phyloP scores from a whole-genome alignment of 2,888 invertebrate genomes.

The Isotomurus palustris region DNA sequence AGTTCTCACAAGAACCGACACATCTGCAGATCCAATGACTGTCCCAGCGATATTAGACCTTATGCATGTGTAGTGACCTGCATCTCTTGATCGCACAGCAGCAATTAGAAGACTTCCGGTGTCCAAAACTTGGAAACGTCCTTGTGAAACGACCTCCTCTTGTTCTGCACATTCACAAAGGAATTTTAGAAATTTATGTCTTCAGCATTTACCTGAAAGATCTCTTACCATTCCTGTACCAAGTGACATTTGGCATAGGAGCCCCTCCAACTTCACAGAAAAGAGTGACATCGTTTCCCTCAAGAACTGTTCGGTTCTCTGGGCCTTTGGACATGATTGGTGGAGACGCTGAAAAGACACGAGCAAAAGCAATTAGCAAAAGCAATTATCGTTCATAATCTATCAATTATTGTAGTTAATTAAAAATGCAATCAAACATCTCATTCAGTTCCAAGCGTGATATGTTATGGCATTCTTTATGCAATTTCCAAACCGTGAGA shows the following conservation, averaged over 20 bases:
- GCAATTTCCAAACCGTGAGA: no score
- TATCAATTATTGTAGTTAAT: neutral
- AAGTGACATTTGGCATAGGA: slow-evolving; percentile 82
- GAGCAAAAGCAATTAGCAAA: neutral
- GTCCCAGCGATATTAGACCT: slow-evolving; percentile 88
- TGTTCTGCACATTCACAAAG: slow-evolving; percentile 37
- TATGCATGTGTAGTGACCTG: slow-evolving; percentile 87
- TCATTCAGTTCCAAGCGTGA: slow-evolving; percentile 8
- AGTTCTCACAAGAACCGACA: slow-evolving; percentile 67
- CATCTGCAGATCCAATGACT: slow-evolving; percentile 36
- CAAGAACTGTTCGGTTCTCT: slow-evolving; percentile 80
- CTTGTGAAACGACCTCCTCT: slow-evolving; percentile 55
- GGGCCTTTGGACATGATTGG: slow-evolving; percentile 82
- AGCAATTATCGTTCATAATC: no score
- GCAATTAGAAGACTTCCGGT: slow-evolving; percentile 84
- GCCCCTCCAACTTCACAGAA: slow-evolving; percentile 84
- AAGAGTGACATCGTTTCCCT: slow-evolving; percentile 87
- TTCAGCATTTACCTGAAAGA: neutral
- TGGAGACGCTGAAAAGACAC: slow-evolving; percentile 65
- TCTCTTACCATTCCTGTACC: slow-evolving; percentile 81
- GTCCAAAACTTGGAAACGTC: slow-evolving; percentile 74
- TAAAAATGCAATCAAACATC: slow-evolving; percentile 5
- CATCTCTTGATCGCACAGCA: slow-evolving; percentile 74
- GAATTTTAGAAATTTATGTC: slow-evolving; percentile 1
- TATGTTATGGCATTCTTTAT: no score